Evolutionary conservation across 2,888 invertebrate genomes (phyloP), one percentile per base, ranked within the genome.

Genomic region (Xestia xanthographa): DNA sequence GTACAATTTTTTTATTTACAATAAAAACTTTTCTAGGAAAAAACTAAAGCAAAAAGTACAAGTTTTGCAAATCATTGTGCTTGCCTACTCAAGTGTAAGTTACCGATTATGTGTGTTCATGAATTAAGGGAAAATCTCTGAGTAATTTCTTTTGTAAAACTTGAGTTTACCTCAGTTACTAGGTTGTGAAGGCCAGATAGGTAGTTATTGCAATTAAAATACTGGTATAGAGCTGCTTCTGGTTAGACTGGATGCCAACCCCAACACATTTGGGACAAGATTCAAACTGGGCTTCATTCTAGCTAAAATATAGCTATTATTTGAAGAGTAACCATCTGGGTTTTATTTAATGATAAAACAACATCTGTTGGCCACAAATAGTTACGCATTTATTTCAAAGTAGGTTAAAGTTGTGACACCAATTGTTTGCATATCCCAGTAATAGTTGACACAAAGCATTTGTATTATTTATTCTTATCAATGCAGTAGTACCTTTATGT

Each of bases 1-100:
- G 92, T 91, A 81, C 20, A 41, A 4, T 22, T 56, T 75, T 75
- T 73, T 41, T 41, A 12, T 50, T 56, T 26, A 26, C 12, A 26
- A 11, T n/a, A 22, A 50, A 12, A 22, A 41, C 9, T 41, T 56
- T 38, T 53, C 9, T 48, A 48, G 48, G 6, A 6, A 5, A 48
- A 66, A 29, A 50, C 6, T 17, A 20, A 67, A 53, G 17, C 48
- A 14, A 26, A 5, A 26, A 26, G 26, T 5, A n/a, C 53, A 53
- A 50, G 50, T 11, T 50, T 11, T n/a, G 22, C n/a, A 11, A 8
- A 9, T n/a, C n/a, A n/a, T 53, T 53, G 53, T 9, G 4, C 22
- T 53, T n/a, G 4, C 53, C 53, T 53, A 12, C 5, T 12, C n/a
- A n/a, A 5, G 14, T 66, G 20, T 66, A 48, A 22, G 48, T 22